These are phyloP conservation scores for Drosophila rellima DNA, from an alignment of 2,888 invertebrate species.

Conservation along the genomic window DNA sequence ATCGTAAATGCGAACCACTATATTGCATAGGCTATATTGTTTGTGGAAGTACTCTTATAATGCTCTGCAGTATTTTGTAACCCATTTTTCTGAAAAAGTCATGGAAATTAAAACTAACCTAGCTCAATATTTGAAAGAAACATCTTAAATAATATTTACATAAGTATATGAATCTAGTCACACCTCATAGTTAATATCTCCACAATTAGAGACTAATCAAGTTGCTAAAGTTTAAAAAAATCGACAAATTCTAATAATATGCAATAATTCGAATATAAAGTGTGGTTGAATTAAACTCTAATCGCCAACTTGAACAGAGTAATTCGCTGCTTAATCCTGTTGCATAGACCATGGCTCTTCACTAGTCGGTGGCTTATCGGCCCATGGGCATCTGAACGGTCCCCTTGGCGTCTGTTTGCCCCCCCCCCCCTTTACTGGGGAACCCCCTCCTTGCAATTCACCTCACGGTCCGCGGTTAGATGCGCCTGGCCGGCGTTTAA, in stretches of 20 bases:
- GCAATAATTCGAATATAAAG: no score
- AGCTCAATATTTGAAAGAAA: no score
- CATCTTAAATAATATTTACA: no score
- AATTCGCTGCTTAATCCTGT: slow-evolving; percentile 25
- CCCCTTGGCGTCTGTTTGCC: background rate
- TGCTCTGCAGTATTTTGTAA: no score
- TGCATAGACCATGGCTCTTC: slow-evolving; percentile 11
- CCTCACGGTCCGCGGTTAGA: slow-evolving; percentile 59
- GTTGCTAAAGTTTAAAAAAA: no score
- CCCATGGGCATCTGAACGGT: slow-evolving; percentile 49
- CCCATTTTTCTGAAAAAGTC: no score
- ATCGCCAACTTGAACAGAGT: background rate
- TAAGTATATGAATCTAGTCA: background rate
- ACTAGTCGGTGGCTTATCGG: slow-evolving; percentile 38
- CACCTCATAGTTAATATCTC: background rate
- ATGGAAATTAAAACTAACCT: no score
- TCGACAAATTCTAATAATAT: no score
- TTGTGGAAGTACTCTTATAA: no score
- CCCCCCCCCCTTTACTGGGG: background rate
- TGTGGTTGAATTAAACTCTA: background rate
- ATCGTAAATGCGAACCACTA: no score
- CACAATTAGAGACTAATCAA: background rate
- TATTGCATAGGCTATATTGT: no score
- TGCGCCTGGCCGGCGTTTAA: slow-evolving; percentile 74
- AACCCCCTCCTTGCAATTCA: background rate